Evolutionary conservation across 2,113 vertebrate species (phyloP).

Genomic region (Sinocyclocheilus grahami): DNA sequence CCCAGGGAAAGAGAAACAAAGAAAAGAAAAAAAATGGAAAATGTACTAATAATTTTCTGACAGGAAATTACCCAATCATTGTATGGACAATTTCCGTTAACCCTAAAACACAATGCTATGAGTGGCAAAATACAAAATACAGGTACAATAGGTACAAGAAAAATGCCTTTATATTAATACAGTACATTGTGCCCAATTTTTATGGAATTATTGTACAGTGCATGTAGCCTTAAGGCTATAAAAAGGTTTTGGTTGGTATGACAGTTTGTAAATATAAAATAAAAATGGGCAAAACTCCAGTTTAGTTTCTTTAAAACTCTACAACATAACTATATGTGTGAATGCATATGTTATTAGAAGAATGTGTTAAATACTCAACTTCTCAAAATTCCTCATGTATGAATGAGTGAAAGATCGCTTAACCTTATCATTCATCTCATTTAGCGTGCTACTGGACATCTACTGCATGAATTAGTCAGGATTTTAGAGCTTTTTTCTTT

Average conservation of each 20-base stretch:
- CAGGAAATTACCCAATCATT: neutral
- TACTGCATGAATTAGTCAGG: neutral
- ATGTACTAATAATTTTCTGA: no score
- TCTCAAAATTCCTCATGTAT: neutral
- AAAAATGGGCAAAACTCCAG: neutral
- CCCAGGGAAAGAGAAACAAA: no score
- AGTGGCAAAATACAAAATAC: no score
- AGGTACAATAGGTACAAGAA: no score
- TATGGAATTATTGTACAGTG: no score
- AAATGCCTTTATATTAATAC: no score
- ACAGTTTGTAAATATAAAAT: neutral
- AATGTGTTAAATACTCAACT: slow-evolving; percentile 3
- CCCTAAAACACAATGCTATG: no score
- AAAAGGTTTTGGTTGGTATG: neutral
- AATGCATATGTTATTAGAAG: neutral
- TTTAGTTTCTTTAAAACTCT: neutral
- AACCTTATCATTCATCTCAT: neutral
- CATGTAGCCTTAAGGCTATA: neutral
- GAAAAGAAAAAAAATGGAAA: no score
- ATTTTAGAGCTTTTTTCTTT: neutral
- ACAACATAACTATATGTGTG: neutral
- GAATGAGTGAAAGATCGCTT: neutral
- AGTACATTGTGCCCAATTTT: no score
- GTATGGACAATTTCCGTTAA: neutral
- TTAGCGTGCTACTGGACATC: neutral